Base-by-base conservation (phyloP, 2,888 invertebrate species). In the Tenthredo distinguenda region DNA sequence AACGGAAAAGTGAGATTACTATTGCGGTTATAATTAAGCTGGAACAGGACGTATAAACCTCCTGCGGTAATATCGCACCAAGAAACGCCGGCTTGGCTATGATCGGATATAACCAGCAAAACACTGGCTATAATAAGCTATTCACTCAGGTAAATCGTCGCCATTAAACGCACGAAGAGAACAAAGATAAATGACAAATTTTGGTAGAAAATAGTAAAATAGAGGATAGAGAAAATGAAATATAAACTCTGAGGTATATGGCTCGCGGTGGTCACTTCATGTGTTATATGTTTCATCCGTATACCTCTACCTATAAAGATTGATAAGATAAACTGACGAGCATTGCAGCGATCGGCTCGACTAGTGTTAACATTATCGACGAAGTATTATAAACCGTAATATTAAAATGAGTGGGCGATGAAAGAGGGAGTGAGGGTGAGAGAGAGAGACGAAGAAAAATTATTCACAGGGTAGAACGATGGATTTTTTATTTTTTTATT, bases 61-160 rank as follows among this genome's bases (percentile, higher is more conserved):
- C 15, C 18, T 40, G 55, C 68, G 10, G n/a, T 26, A 9, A 77
- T 77, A 84, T 21, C 86, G 87, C 85, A 85, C 76, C 76, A 31
- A 68, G 55, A 84, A 81, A 84, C 74, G 72, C 74, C 84, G 84
- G 85, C 87, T 89, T 89, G 93, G 93, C 93, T 90, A 96, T 96
- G 96, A 96, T 97, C 95, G 96, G 96, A 91, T 97, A 96, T 95
- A 96, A 95, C 95, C 96, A 95, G 95, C 96, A 96, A 94, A 96
- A 95, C 94, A 95, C 96, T 93, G 97, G 97, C 93, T 97, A 97
- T 95, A 97, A 97, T 95, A 97, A 97, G 95, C 95, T 97, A 93
- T 97, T 97, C 92, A 96, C 97, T 87, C 97, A 97, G 97, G 97
- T 97, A 94, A 88, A 58, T 26, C 26, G 37, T 26, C n/a, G 77